These are phyloP conservation scores for Lasioglossum leucozonium DNA, from an alignment of 2,888 invertebrate genomes.

Conservation along the genomic window DNA sequence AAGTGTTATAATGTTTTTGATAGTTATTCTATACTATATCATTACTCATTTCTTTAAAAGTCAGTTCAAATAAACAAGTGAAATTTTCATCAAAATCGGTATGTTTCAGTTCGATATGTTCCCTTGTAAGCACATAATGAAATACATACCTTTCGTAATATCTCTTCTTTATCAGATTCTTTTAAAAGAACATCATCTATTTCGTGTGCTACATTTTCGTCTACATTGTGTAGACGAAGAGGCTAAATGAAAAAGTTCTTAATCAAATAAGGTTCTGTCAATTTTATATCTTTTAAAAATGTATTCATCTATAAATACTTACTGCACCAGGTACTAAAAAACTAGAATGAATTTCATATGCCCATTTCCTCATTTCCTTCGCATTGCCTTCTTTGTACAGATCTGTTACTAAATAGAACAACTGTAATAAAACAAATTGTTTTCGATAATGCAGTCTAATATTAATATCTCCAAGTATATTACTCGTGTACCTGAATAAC, in stretches of 20 bases:
- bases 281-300: not conserved
- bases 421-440: slow-evolving; percentile 82
- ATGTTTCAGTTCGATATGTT: not conserved
- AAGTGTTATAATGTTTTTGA: too few relatives aligned
- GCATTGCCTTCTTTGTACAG: slow-evolving; percentile 93
- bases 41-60: too few relatives aligned
- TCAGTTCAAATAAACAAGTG: too few relatives aligned
- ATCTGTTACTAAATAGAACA: slow-evolving; percentile 96
- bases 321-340: slow-evolving; percentile 96
- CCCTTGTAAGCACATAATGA: not conserved
- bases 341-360: slow-evolving; percentile 99
- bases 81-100: not conserved
- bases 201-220: slow-evolving; percentile 95
- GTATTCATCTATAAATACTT: slow-evolving; percentile 81
- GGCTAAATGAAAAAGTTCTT: slow-evolving; percentile 87
- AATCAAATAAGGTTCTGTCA: slow-evolving; percentile 7
- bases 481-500: not conserved
- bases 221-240: slow-evolving; percentile 91
- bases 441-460: slow-evolving; percentile 1
- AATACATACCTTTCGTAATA: slow-evolving; percentile 89
- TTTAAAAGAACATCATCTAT: slow-evolving; percentile 94
- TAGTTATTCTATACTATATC: too few relatives aligned
- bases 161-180: slow-evolving; percentile 95
- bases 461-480: not conserved
- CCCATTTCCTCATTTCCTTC: slow-evolving; percentile 98